Conservation (phyloP, 2,797 vertebrate species). For the Buphagus erythrorhynchus region DNA sequence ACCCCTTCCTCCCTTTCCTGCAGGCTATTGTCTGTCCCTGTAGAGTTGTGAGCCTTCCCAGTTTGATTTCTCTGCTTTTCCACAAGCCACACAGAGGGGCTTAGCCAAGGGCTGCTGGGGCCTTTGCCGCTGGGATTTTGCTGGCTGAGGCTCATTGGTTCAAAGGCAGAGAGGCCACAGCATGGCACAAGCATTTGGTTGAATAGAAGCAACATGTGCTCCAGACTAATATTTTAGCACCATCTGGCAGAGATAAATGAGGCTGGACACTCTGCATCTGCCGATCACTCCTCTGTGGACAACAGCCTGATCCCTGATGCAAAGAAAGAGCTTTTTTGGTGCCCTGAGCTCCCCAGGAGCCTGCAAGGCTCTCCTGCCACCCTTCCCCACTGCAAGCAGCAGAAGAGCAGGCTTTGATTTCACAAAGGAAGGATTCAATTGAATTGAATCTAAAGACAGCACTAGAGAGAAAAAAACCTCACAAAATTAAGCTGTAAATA, state of each 20-base stretch:
- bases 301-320: slow-evolving; percentile 14
- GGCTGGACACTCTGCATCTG: slow-evolving; percentile 50
- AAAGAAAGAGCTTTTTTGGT: background rate
- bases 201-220: slow-evolving; percentile 61
- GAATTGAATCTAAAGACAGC: background rate
- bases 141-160: slow-evolving; percentile 21
- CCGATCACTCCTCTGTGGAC: background rate
- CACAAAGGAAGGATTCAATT: background rate
- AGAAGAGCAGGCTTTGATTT: background rate
- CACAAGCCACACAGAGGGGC: background rate
- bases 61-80: background rate
- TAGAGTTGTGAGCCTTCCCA: background rate
- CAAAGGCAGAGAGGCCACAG: slow-evolving; percentile 9
- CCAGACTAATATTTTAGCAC: background rate
- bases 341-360: background rate
- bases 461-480: background rate
- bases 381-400: background rate
- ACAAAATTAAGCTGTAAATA: background rate
- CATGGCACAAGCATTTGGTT: slow-evolving; percentile 39
- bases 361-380: background rate
- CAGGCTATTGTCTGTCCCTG: background rate
- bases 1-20: slow-evolving; percentile 6
- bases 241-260: slow-evolving; percentile 66
- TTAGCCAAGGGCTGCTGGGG: background rate
- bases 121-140: background rate